Conservation (phyloP, 2,113 vertebrate species). For the Coturnix japonica region DNA sequence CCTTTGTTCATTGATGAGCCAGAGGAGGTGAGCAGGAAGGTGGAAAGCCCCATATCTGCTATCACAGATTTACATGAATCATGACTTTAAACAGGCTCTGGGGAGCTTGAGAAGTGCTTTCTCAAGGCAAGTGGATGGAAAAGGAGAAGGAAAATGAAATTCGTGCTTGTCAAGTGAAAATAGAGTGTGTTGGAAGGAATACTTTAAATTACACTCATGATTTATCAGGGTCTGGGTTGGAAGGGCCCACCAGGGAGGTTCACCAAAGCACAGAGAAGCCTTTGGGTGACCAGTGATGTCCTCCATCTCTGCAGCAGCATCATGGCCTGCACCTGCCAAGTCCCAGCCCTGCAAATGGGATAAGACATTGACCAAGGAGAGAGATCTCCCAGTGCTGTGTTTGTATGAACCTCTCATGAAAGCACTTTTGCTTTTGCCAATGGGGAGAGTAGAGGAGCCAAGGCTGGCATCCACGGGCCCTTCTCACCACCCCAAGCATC, state of each 20-base stretch:
- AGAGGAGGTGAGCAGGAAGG: neutral
- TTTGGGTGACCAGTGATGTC: neutral
- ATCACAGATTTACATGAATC: neutral
- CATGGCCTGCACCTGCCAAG: neutral
- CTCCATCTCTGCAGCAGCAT: neutral
- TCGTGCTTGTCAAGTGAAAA: neutral
- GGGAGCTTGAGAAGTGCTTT: neutral
- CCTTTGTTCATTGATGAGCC: neutral
- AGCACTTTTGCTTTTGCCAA: neutral
- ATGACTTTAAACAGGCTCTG: neutral
- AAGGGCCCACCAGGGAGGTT: neutral
- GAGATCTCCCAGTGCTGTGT: neutral
- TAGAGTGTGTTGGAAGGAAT: neutral
- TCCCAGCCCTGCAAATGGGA: neutral
- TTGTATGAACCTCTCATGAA: neutral
- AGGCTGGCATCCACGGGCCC: neutral
- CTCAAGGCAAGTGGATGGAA: neutral
- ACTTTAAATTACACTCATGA: neutral
- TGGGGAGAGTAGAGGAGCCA: neutral
- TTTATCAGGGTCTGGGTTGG: neutral
- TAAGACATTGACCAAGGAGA: neutral
- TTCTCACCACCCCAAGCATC: neutral
- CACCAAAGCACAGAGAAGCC: neutral
- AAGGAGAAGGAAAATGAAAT: neutral
- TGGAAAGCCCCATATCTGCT: neutral